A percentile compares a stretch with the other conserved stretches of the same genome.
These are phyloP conservation scores for Cryptotis parvus DNA, from an alignment of 2,113 vertebrate genomes.

Conservation along the genomic window DNA sequence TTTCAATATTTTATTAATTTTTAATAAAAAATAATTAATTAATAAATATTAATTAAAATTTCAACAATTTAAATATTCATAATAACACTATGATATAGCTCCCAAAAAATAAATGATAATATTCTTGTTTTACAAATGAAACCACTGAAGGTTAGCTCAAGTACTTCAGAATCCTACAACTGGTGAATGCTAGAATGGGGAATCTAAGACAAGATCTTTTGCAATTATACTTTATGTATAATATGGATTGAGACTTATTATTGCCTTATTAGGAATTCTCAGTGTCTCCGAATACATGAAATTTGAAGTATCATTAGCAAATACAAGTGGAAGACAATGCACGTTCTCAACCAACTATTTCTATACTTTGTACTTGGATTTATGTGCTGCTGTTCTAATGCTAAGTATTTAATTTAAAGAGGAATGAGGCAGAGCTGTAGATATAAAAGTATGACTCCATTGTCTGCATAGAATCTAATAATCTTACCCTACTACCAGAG, in stretches of 20 bases:
- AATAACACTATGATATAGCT: not conserved
- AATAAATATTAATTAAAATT: too few species aligned
- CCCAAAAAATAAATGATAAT: not conserved
- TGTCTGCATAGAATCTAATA: not conserved
- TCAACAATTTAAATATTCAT: conserved; percentile 11
- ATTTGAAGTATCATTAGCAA: not conserved
- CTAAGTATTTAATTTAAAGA: not conserved
- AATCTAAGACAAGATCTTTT: conserved; percentile 4
- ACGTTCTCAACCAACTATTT: not conserved
- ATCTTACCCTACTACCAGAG: not conserved
- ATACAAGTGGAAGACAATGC: not conserved
- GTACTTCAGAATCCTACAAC: not conserved
- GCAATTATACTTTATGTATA: not conserved
- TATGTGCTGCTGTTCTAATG: not conserved
- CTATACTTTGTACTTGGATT: not conserved
- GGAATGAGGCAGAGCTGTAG: not conserved
- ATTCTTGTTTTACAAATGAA: conserved; percentile 14
- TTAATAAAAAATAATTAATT: too few species aligned
- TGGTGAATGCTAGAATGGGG: not conserved
- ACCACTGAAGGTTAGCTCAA: not conserved
- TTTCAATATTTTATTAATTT: too few species aligned
- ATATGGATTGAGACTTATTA: not conserved
- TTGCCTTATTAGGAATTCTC: conserved; percentile 6
- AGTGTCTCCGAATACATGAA: not conserved
- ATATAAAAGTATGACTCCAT: not conserved